Conservation (phyloP, 2,888 invertebrate species). For the Drosophila pseudotakahashii region DNA sequence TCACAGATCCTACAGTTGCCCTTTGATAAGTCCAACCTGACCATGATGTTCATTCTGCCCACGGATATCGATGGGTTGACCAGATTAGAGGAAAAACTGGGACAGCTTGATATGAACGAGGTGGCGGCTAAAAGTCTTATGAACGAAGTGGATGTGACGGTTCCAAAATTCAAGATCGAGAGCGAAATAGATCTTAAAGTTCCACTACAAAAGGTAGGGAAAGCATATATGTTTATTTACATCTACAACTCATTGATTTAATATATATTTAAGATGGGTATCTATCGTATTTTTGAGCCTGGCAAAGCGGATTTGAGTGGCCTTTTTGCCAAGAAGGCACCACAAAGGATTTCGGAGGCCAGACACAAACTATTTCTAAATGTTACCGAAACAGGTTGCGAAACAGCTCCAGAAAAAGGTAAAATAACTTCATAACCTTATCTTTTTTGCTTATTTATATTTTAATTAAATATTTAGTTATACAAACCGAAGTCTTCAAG, state of each 20-base stretch:
- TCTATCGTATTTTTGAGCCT: conserved; percentile 80
- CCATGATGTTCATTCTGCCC: conserved; percentile 91
- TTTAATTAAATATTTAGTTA: background rate
- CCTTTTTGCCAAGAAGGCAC: conserved; percentile 85
- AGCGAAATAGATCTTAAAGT: conserved; percentile 87
- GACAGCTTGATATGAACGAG: conserved; percentile 85
- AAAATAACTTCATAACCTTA: background rate
- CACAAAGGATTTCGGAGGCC: conserved; percentile 88
- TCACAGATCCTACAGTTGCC: conserved; percentile 89
- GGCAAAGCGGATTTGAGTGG: conserved; percentile 86
- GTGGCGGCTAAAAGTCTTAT: conserved; percentile 84
- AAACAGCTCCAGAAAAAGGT: conserved; percentile 28
- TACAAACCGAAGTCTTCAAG: background rate
- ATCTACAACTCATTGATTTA: fast-evolving
- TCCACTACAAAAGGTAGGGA: conserved; percentile 87
- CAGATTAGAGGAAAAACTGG: conserved; percentile 87
- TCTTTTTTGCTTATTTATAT: too few species aligned
- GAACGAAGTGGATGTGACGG: conserved; percentile 86
- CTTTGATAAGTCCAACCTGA: conserved; percentile 88
- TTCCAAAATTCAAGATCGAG: conserved; percentile 93
- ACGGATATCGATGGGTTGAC: conserved; percentile 87
- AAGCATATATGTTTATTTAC: too few species aligned
- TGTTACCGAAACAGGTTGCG: conserved; percentile 84
- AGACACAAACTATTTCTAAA: conserved; percentile 93
- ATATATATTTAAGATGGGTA: conserved; percentile 44